phyloP scores from a whole-genome alignment of 2,113 vertebrate species.

The Myrmecophaga tridactyla region DNA sequence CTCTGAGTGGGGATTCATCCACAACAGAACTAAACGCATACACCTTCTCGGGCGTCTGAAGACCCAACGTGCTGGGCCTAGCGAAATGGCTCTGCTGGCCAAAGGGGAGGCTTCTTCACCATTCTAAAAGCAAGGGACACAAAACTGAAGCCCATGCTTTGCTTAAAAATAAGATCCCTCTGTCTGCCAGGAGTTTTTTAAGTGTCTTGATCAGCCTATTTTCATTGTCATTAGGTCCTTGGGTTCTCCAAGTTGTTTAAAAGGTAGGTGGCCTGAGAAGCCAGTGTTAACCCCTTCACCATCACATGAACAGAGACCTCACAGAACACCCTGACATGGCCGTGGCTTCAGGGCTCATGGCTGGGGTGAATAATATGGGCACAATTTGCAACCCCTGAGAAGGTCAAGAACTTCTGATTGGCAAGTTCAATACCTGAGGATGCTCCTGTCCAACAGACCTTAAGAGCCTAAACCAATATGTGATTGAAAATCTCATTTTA shows the following conservation, averaged over 20 bases:
- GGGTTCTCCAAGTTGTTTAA: not conserved
- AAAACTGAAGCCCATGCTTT: not conserved
- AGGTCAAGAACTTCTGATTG: not conserved
- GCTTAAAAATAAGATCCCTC: not conserved
- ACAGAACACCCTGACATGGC: not conserved
- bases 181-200: not conserved
- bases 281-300: not conserved
- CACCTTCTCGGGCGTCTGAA: not conserved
- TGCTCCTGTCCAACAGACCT: not conserved
- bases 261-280: not conserved
- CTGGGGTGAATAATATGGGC: not conserved
- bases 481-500: not conserved
- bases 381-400: not conserved
- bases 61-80: not conserved
- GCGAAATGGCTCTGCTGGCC: not conserved
- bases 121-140: not conserved
- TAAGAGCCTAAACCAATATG: not conserved
- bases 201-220: not conserved
- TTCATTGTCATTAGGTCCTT: not conserved
- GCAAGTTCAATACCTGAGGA: not conserved
- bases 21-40: not conserved
- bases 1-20: too few relatives aligned
- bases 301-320: too few relatives aligned
- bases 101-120: not conserved
- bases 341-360: not conserved